These are phyloP conservation scores for Chrysotoxum bicinctum DNA, from an alignment of 2,888 invertebrate genomes.

Conservation along the genomic window DNA sequence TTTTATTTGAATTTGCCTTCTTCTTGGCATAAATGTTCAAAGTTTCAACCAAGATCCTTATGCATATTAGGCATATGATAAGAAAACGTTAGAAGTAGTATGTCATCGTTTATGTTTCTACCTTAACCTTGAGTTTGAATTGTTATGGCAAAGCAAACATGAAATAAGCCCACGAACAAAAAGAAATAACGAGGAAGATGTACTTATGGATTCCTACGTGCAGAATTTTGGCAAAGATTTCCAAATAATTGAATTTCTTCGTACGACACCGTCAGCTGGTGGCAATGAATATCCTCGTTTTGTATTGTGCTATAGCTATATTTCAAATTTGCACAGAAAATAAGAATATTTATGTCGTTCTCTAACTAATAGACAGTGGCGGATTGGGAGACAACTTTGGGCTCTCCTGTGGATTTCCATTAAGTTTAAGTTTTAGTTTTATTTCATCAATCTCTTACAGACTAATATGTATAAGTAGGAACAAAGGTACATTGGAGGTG, in stretches of 20 bases:
- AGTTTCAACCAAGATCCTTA: constrained; percentile 4
- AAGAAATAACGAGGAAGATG: constrained; percentile 9
- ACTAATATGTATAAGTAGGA: no score
- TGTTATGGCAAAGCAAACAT: constrained; percentile 64
- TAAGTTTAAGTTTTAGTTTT: background rate
- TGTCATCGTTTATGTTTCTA: background rate
- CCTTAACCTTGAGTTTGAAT: constrained; percentile 37
- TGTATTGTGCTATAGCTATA: constrained; percentile 39
- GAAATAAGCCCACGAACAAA: constrained; percentile 35
- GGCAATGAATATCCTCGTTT: constrained; percentile 33
- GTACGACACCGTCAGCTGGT: background rate
- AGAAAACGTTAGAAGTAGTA: constrained; percentile 25
- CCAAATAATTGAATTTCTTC: constrained; percentile 62
- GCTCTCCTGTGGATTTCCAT: background rate
- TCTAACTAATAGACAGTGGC: background rate
- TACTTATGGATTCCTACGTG: constrained; percentile 33
- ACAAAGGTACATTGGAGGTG: no score
- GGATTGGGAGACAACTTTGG: background rate
- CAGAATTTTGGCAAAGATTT: constrained; percentile 50
- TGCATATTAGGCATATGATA: constrained; percentile 47
- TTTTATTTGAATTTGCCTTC: background rate
- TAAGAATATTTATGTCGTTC: constrained; percentile 25
- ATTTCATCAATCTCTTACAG: no score
- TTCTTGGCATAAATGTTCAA: background rate
- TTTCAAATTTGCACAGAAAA: constrained; percentile 54